Percentiles rank a stretch among this genome's conserved stretches.
These are phyloP conservation scores for Lochmaea capreae DNA, from an alignment of 2,888 invertebrate species.

Conservation along the genomic window DNA sequence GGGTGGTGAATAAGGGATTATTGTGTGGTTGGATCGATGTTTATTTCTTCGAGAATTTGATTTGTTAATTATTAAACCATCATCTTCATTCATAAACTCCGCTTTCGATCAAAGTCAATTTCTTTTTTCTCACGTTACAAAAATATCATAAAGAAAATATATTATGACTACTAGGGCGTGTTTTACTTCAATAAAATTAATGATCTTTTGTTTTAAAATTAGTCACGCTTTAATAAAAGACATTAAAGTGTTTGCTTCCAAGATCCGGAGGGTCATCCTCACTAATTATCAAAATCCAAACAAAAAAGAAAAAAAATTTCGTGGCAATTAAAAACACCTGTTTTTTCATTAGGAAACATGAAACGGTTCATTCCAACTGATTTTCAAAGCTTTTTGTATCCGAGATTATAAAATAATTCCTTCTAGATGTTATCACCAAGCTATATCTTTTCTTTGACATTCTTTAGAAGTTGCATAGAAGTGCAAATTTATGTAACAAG, in stretches of 20 bases:
- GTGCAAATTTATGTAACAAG: too few relatives aligned
- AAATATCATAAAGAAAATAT: slow-evolving; percentile 33
- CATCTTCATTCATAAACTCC: slow-evolving; percentile 21
- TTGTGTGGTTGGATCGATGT: background rate
- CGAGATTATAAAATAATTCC: background rate
- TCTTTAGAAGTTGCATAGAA: too few relatives aligned
- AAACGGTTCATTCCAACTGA: background rate
- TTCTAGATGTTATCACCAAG: too few relatives aligned
- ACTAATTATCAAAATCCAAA: slow-evolving; percentile 47
- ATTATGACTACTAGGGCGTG: slow-evolving; percentile 15
- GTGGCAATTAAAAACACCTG: slow-evolving; percentile 45
- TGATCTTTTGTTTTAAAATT: slow-evolving; percentile 50
- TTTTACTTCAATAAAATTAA: slow-evolving; percentile 43
- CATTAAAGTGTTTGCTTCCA: slow-evolving; percentile 43
- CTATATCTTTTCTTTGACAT: too few relatives aligned
- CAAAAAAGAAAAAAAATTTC: slow-evolving; percentile 36
- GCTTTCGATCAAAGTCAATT: slow-evolving; percentile 24
- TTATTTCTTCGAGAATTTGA: background rate
- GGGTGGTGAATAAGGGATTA: slow-evolving; percentile 2
- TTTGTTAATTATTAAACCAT: background rate
- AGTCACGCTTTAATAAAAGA: slow-evolving; percentile 47
- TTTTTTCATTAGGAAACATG: slow-evolving; percentile 28
- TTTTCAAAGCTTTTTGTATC: background rate
- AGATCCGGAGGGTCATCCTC: slow-evolving; percentile 44
- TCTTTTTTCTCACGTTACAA: slow-evolving; percentile 42